Evolutionary conservation across 2,113 vertebrate genomes (phyloP), one percentile per base, ranked within the genome.

Genomic region (Leucoraja erinaceus): DNA sequence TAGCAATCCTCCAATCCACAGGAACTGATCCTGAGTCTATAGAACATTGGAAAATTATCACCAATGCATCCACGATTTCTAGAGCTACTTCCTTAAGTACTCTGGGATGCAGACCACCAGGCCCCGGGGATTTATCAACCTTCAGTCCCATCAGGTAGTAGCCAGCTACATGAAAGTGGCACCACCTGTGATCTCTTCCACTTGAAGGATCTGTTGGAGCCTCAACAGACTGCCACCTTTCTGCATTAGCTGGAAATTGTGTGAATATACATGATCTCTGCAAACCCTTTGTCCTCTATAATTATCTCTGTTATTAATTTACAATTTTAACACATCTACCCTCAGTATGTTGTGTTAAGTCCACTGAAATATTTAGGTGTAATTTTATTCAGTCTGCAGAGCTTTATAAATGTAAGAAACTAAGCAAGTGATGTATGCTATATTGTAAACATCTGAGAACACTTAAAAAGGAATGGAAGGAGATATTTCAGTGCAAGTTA

Each of bases 381-480:
- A 68, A 5, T 91, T 33, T 72, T 72, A 68, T 74, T 70, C 68
- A 25, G 22, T 47, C 22, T 54, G 2, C 54, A 12, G 63, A 72
- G 25, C 38, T 91, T 47, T 72, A 72, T 91, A 88, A 91, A 91
- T 74, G 38, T 72, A 54, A 6, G 22, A 22, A 22, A 38, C 68
- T 70, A 33, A 54, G 33, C 18, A 91, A 74, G 38, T 72, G 54
- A 91, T 72, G 66, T 10, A 74, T 72, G 33, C 33, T 28, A 28
- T 31, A 72, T 72, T 70, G 66, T 22, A 22, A 31, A 91, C 90
- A 91, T 91, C 90, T 91, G 90, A 91, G 90, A 91, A 25, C 63
- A 91, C 90, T 91, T 91, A 74, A 38, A 4, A 91, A 33, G 33
- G 88, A 91, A 91, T 91, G 20, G 33, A 72, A 5, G 33, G 70